These are phyloP conservation scores for Pseudoips prasinana DNA, from an alignment of 2,888 invertebrate species.

Conservation along the genomic window DNA sequence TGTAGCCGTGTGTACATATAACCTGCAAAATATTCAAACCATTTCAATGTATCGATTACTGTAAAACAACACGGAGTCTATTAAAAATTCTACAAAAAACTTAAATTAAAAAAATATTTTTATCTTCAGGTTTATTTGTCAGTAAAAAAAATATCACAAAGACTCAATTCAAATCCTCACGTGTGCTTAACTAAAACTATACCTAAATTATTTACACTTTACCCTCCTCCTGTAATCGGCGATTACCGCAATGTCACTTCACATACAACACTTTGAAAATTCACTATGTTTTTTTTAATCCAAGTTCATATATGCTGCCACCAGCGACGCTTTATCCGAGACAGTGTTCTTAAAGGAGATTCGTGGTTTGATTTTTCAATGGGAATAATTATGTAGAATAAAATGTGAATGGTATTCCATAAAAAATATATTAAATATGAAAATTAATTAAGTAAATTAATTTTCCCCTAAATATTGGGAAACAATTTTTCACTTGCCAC, in stretches of 20 bases:
- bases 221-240: conserved; percentile 53
- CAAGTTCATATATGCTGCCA: conserved; percentile 43
- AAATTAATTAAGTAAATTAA: background rate
- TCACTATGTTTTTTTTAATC: conserved; percentile 55
- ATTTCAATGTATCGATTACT: background rate
- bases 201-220: conserved; percentile 61
- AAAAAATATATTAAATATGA: too few relatives aligned
- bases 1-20: too few relatives aligned
- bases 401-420: too few relatives aligned
- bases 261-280: conserved; percentile 46
- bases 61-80: conserved; percentile 11
- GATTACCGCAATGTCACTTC: conserved; percentile 43
- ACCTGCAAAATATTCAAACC: conserved; percentile 5
- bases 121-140: conserved; percentile 27
- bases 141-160: conserved; percentile 48
- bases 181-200: conserved; percentile 58
- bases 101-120: conserved; percentile 14
- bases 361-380: conserved; percentile 23
- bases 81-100: background rate
- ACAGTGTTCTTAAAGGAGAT: conserved; percentile 70
- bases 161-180: conserved; percentile 72
- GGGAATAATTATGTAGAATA: too few relatives aligned
- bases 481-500: background rate
- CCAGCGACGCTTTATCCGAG: conserved; percentile 72
- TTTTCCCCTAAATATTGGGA: background rate